Conservation (phyloP, 1,140 invertebrate genomes). For the Drosophila rhopaloa region DNA sequence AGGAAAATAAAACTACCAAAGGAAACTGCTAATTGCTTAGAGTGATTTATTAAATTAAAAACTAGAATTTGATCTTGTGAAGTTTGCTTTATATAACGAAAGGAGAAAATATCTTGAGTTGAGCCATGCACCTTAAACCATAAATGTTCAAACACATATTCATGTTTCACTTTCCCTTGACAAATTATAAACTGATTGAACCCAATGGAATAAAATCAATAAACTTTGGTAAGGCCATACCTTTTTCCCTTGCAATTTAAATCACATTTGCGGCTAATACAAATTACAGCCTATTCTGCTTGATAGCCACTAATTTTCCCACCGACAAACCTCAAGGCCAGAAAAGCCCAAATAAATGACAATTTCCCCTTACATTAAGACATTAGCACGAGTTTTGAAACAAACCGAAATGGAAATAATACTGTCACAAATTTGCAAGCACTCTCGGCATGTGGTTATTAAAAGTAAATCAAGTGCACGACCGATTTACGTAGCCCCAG, state of each 20-base stretch:
- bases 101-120: too few relatives aligned
- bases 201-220: conserved; percentile 34
- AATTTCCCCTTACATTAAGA: conserved; percentile 69
- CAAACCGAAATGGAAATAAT: conserved; percentile 31
- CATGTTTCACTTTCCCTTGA: neutral
- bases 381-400: conserved; percentile 42
- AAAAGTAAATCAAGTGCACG: conserved; percentile 72
- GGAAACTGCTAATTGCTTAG: conserved; percentile 4
- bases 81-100: neutral
- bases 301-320: conserved; percentile 54
- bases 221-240: conserved; percentile 19
- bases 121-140: too few relatives aligned
- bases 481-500: conserved; percentile 51
- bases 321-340: neutral
- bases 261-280: conserved; percentile 65
- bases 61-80: neutral
- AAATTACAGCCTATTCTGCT: conserved; percentile 53
- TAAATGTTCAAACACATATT: too few relatives aligned
- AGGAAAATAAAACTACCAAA: conserved; percentile 23
- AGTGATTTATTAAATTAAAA: conserved; percentile 5
- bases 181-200: conserved; percentile 22
- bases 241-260: conserved; percentile 66
- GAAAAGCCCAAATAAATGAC: conserved; percentile 67
- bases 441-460: conserved; percentile 57
- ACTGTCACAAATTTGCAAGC: conserved; percentile 55